Evolutionary conservation across 2,113 vertebrate genomes (phyloP).

Genomic region (Pimephales promelas): DNA sequence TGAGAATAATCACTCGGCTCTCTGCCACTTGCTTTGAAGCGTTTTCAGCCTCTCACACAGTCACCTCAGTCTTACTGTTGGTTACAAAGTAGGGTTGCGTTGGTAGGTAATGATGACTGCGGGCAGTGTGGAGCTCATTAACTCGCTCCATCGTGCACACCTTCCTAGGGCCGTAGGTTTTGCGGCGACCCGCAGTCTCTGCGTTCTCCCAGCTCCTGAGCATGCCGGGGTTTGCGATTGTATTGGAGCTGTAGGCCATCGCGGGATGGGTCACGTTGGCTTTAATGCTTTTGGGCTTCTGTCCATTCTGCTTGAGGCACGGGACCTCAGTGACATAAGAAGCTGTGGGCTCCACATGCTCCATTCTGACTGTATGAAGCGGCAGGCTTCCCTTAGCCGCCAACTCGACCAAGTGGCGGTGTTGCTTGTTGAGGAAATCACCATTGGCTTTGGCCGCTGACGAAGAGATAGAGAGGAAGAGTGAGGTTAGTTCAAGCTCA

Average conservation of each 20-base stretch:
- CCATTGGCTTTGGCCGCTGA: conserved; percentile 93
- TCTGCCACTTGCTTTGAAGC: conserved; percentile 13
- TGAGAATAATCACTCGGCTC: conserved; percentile 42
- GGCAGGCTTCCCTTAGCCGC: conserved; percentile 89
- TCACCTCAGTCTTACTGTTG: conserved; percentile 99
- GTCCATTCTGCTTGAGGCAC: conserved; percentile 83
- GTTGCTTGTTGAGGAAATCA: conserved; percentile 89
- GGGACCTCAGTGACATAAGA: conserved; percentile 87
- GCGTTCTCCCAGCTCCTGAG: conserved; percentile 90
- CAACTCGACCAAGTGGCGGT: conserved; percentile 88
- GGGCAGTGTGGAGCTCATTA: conserved; percentile 85
- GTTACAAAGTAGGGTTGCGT: conserved; percentile 98
- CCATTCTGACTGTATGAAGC: conserved; percentile 82
- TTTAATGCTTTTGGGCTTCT: conserved; percentile 82
- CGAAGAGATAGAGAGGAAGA: conserved; percentile 47
- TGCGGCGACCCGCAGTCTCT: conserved; percentile 87
- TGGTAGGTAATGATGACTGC: conserved; percentile 90
- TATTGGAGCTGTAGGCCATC: conserved; percentile 88
- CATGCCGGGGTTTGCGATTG: conserved; percentile 71
- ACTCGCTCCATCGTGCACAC: conserved; percentile 82
- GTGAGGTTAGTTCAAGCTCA: conserved; percentile 22
- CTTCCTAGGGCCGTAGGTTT: conserved; percentile 87
- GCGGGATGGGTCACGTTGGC: conserved; percentile 74
- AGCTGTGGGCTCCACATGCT: conserved; percentile 82
- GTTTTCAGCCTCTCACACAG: conserved; percentile 82